phyloP scores from a whole-genome alignment of 2,888 invertebrate genomes.

The Acanthosepion esculentum region DNA sequence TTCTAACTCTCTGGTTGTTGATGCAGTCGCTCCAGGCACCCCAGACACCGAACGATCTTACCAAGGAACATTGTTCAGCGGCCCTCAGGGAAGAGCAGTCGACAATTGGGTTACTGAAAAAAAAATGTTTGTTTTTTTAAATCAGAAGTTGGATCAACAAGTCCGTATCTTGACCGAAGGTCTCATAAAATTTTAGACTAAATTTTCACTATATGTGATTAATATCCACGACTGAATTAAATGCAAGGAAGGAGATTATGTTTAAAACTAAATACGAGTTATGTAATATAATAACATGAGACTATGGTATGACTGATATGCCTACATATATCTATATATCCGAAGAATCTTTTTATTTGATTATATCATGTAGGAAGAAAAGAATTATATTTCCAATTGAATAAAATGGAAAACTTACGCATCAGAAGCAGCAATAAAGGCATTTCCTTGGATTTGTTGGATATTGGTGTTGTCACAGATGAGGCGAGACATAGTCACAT shows the following conservation, averaged over 20 bases:
- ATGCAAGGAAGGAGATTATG: too few relatives aligned
- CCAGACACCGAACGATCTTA: constrained; percentile 35
- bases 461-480: constrained; percentile 50
- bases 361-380: neutral
- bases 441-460: constrained; percentile 46
- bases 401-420: neutral
- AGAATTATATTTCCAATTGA: neutral
- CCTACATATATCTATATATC: too few relatives aligned
- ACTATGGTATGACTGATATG: too few relatives aligned
- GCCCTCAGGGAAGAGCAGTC: neutral
- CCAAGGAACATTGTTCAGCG: neutral
- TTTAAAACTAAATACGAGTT: too few relatives aligned
- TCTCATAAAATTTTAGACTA: too few relatives aligned
- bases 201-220: too few relatives aligned
- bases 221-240: too few relatives aligned
- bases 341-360: neutral
- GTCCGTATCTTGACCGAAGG: too few relatives aligned
- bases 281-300: too few relatives aligned
- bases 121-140: neutral
- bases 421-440: constrained; percentile 41
- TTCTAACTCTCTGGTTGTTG: constrained; percentile 25
- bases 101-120: neutral
- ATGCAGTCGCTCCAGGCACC: constrained; percentile 33
- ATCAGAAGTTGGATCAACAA: too few relatives aligned
- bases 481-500: constrained; percentile 46